Evolutionary conservation across 2,888 invertebrate species (phyloP), one percentile per base, ranked within the genome.

Genomic region (Hirtodrosophila trivittata): DNA sequence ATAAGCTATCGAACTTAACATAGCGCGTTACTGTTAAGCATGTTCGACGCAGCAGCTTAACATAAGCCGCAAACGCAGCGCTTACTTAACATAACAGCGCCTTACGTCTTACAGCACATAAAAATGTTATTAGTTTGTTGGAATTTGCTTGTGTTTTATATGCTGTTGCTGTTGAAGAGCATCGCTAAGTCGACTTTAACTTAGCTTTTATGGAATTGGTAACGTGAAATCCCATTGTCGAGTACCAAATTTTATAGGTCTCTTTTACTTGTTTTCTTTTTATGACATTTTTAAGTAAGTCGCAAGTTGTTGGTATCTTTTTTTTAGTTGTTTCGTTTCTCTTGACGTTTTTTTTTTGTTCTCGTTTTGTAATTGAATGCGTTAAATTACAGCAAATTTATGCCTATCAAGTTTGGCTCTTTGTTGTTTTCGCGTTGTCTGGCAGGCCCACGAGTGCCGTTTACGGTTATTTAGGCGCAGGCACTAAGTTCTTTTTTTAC

Each of bases 301-400:
- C 84, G 45, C 67, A 57, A 71, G 55, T 35, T 62, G 41, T n/a
- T 35, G 13, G 6, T 26, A 13, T 12, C 32, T 14, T 46, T n/a
- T 38, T 56, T 46, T 46, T 37, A 28, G 42, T 37, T 26, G 33
- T 63, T 63, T 64, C 25, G 38, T 47, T 41, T 59, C 56, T 26
- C 13, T 56, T 45, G 35, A 26, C 41, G 28, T 38, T 18, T 51
- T 41, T 43, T 47, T 49, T 58, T 52, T 60, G 28, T 18, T 38
- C 28, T 26, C 49, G 25, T 52, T 52, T 66, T 75, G 84, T 83
- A 78, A 78, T 78, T 78, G 84, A 78, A 78, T 77, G 81, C 78
- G 62, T 84, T 84, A 84, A 84, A 77, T 80, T 84, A 84, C 84
- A 81, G 58, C 71, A 75, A 80, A 84, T 84, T 81, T 84, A 80